Base-by-base conservation (phyloP, 1,140 invertebrate species). In the Ceratosolen solmsi region DNA sequence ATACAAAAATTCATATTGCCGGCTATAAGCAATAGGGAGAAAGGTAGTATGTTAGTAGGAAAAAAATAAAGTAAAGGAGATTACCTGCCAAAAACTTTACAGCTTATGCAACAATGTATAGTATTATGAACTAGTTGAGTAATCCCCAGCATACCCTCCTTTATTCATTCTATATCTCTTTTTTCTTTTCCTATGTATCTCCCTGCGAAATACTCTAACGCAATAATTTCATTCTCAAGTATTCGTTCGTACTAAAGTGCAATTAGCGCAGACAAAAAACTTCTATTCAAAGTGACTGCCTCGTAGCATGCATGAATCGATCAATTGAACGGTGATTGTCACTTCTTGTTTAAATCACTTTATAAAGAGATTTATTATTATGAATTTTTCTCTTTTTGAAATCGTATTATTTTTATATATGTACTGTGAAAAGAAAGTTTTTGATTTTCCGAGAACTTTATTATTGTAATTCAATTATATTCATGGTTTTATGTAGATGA, bases 61-160 rank as follows among this genome's bases (percentile, higher is more conserved):
- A n/a, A n/a, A n/a, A n/a, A n/a, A n/a, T n/a, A n/a, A n/a, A n/a
- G n/a, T n/a, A n/a, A n/a, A n/a, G n/a, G n/a, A n/a, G n/a, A n/a
- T n/a, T n/a, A n/a, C n/a, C n/a, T n/a, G n/a, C n/a, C n/a, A n/a
- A n/a, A n/a, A n/a, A n/a, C n/a, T n/a, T 87, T 85, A 86, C 85
- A 86, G 85, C 84, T 88, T 86, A 82, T 85, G 84, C 83, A 87
- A 88, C 87, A 87, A 88, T 89, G 85, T 87, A 88, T 84, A 80
- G 83, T 86, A 89, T 89, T 90, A 90, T 87, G 85, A 87, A 85
- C 84, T 88, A 84, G 65, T 56, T 27, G 54, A 78, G 80, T 38
- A 58, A 58, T 58, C 54, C 82, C 77, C 76, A 75, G 77, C 78
- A 49, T 72, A 80, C 65, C 27, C 68, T 30, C 54, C 82, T n/a